Evolutionary conservation across 1,140 invertebrate genomes (phyloP).

Genomic region (Lysiphlebus fabarum): DNA sequence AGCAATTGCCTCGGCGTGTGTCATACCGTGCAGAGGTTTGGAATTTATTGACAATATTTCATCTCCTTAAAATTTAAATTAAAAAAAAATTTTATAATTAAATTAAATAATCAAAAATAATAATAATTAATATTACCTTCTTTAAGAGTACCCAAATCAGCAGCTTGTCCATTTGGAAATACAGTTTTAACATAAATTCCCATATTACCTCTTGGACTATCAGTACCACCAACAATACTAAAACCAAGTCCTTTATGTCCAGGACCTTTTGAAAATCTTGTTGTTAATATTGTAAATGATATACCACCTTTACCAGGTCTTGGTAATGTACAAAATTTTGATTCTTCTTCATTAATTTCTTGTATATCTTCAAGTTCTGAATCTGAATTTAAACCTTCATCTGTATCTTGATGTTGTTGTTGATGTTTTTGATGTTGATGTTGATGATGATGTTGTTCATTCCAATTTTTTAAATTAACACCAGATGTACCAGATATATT

Average conservation of each 20-base stretch:
- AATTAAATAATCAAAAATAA: conserved; percentile 14
- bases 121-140: conserved; percentile 65
- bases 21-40: conserved; percentile 74
- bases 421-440: too few species aligned
- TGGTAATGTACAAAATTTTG: conserved; percentile 55
- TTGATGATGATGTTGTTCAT: conserved; percentile 17
- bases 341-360: conserved; percentile 47
- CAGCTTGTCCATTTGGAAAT: conserved; percentile 83
- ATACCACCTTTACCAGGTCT: conserved; percentile 50
- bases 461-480: conserved; percentile 35
- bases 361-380: conserved; percentile 52
- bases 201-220: conserved; percentile 84
- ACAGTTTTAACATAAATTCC: conserved; percentile 91
- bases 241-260: conserved; percentile 86
- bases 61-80: conserved; percentile 66
- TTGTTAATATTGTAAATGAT: conserved; percentile 56
- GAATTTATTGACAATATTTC: conserved; percentile 90
- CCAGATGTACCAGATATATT: conserved; percentile 41
- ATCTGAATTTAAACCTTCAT: conserved; percentile 49
- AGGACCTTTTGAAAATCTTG: conserved; percentile 75
- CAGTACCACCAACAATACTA: conserved; percentile 85
- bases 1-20: conserved; percentile 82
- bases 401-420: conserved; percentile 36
- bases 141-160: conserved; percentile 74
- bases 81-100: conserved; percentile 18